Conservation (phyloP, 2,113 vertebrate species). For the Mirounga angustirostris region DNA sequence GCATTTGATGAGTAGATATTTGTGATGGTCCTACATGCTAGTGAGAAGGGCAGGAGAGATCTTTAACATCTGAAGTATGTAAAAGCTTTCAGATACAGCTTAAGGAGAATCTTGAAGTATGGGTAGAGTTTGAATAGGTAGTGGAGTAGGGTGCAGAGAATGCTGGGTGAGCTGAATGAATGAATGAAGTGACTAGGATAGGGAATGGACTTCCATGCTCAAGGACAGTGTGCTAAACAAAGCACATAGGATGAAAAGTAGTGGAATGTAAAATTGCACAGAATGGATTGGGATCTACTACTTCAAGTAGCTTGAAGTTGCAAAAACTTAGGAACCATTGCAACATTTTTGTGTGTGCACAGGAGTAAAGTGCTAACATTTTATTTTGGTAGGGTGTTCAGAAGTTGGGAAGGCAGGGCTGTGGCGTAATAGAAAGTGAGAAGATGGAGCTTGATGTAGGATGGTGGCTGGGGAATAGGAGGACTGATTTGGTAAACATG, state of each 20-base stretch:
- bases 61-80: background rate
- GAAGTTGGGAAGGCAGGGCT: background rate
- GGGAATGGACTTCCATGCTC: background rate
- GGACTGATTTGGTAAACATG: background rate
- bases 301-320: background rate
- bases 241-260: background rate
- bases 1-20: background rate
- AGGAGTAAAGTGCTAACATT: background rate
- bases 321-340: background rate
- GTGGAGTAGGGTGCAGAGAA: background rate
- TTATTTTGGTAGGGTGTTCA: background rate
- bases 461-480: background rate
- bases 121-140: background rate
- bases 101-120: background rate
- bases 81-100: background rate
- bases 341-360: background rate
- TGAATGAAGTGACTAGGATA: background rate
- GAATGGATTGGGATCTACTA: background rate
- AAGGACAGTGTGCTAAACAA: background rate
- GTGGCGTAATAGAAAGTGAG: background rate
- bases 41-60: background rate
- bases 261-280: background rate
- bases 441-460: background rate
- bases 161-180: background rate
- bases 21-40: background rate